Evolutionary conservation across 2,113 vertebrate genomes (phyloP), one percentile per base, ranked within the genome.

Genomic region (Pungitius pungitius): DNA sequence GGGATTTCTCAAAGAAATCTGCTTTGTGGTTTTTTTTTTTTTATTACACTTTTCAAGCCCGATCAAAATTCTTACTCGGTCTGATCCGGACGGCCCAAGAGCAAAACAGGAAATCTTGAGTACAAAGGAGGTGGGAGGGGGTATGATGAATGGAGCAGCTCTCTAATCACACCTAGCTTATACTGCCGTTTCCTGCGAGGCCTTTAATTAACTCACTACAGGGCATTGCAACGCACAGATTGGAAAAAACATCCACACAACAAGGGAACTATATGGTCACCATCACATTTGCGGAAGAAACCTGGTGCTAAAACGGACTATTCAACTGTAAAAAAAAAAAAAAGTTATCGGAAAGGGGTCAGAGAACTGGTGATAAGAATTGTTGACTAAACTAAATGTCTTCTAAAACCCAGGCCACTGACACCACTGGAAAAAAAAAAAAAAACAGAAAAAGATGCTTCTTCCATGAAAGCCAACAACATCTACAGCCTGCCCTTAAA

Each of bases 171-270:
- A 82, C 30, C 69, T n/a, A 33, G 22, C 63, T 56, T 51, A 39
- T 51, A 49, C 47, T 51, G 72, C 26, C 7, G 2, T 68, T 75
- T 70, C 35, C 47, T 30, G 40, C 37, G 37, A 51, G 27, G 76
- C 49, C 76, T 77, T 73, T 79, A 77, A 82, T 85, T 77, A 79
- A 66, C 73, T 65, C 24, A 42, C 35, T 6, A 26, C 22, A 62
- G 20, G 54, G 45, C 47, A 60, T 76, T 64, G 18, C 69, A n/a
- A 72, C 69, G 15, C 63, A 63, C 57, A 54, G 56, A 60, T 62
- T 75, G 24, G 30, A 7, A 55, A 77, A 76, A 52, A 20, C 47
- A 49, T 26, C 42, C 40, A 60, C 13, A 43, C 12, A n/a, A 55
- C 26, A 43, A 55, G 18, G 10, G 24, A 22, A 18, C 8, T 55